Percentiles rank a stretch among this genome's conserved stretches.
Conservation (phyloP, 1,140 invertebrate genomes). For the Marisa cornuarietis region DNA sequence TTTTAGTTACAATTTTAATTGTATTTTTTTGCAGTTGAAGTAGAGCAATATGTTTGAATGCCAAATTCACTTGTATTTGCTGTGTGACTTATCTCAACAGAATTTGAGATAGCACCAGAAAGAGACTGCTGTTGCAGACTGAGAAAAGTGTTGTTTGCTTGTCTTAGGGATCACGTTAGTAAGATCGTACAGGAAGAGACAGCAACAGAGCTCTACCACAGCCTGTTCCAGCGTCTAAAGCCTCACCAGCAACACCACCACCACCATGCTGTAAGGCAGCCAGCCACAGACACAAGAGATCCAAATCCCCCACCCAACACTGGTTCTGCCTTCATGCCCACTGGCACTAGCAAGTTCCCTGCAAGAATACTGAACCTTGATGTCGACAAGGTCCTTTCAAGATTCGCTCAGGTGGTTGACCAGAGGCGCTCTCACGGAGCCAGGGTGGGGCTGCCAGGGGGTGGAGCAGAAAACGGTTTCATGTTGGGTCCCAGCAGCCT, state of each 20-base stretch:
- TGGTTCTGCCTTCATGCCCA: neutral
- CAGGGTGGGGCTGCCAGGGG: slow-evolving; percentile 22
- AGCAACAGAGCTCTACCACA: neutral
- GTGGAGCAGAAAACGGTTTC: neutral
- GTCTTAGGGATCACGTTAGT: too few species aligned
- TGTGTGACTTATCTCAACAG: too few species aligned
- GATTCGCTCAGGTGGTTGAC: slow-evolving; percentile 46
- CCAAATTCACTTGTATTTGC: too few species aligned
- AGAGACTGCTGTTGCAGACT: too few species aligned
- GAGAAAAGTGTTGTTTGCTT: too few species aligned
- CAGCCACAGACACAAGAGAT: neutral
- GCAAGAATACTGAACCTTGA: slow-evolving; percentile 39
- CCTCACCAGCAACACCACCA: neutral
- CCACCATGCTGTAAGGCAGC: neutral
- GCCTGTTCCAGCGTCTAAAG: neutral
- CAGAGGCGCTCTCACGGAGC: slow-evolving; percentile 20
- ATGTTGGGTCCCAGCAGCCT: slow-evolving; percentile 12
- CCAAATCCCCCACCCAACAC: neutral
- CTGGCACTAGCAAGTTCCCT: slow-evolving; percentile 9
- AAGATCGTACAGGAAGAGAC: neutral
- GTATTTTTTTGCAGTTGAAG: too few species aligned
- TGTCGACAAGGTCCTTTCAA: slow-evolving; percentile 45
- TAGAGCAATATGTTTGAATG: too few species aligned
- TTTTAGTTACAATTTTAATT: too few species aligned
- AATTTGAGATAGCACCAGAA: too few species aligned